These are phyloP conservation scores for Tenthredo notha DNA, from an alignment of 2,888 invertebrate species.

Conservation along the genomic window DNA sequence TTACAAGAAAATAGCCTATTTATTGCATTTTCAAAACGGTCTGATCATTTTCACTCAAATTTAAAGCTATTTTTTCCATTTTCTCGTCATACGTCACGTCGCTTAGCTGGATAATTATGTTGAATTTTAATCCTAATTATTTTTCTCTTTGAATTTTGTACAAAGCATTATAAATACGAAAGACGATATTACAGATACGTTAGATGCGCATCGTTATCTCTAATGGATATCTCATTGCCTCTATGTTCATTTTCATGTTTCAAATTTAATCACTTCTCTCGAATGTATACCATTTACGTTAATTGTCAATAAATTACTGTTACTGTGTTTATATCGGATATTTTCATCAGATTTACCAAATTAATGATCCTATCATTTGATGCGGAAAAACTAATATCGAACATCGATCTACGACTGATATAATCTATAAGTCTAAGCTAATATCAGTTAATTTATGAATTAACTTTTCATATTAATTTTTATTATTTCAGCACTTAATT, in stretches of 20 bases:
- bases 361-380: not conserved
- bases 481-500: conserved; percentile 30
- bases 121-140: not conserved
- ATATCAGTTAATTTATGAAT: not conserved
- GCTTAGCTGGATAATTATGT: not conserved
- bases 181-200: not conserved
- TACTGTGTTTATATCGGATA: conserved; percentile 22
- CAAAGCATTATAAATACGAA: not conserved
- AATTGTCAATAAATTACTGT: conserved; percentile 46
- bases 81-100: not conserved
- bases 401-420: not conserved
- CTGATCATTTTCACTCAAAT: not conserved
- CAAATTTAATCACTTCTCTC: not conserved
- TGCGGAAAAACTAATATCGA: not conserved
- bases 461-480: not conserved
- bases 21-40: conserved; percentile 17
- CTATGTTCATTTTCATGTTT: conserved; percentile 21
- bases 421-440: not conserved
- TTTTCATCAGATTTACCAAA: conserved; percentile 4
- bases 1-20: not conserved
- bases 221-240: not conserved
- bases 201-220: not conserved
- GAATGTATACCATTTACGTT: conserved; percentile 28
- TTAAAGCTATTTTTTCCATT: not conserved
- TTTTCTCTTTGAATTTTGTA: conserved; percentile 16